Base-by-base conservation (phyloP, 2,888 invertebrate genomes). In the Schizotus pectinicornis region DNA sequence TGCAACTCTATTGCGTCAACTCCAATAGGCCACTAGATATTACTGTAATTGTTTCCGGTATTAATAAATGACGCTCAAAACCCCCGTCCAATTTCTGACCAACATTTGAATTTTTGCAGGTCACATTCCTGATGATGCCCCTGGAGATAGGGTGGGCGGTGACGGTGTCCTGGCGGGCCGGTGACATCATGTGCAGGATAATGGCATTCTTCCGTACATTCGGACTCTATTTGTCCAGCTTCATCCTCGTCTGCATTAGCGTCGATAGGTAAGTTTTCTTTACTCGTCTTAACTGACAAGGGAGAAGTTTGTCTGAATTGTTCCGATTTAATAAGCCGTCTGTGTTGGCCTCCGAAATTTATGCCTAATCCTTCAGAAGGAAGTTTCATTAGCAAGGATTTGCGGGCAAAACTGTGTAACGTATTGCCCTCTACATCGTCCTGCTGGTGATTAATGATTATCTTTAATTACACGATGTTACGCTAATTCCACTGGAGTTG, bases 121-220 rank as follows among this genome's bases (percentile, higher is more conserved):
- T 92, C 46, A 93, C 94, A 48, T 90, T 94, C 75, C 82, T 94
- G 51, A 88, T 93, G 88, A 94, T 95, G 93, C 94, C 95, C 14
- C 79, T 93, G 74, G 94, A 95, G 84, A 94, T 94, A 53, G 91
- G 86, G 67, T 95, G 95, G 94, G 89, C 92, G 0, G 85, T 85
- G 59, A 94, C 94, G 1, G 95, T 95, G 49, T 86, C 88, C 68
- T 95, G 95, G 95, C 84, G 84, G 73, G 92, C 90, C 0, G 94
- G 92, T 0, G 94, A 95, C 79, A 82, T 86, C 6, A 86, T 91
- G 85, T 95, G 95, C 76, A 85, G 94, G 36, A 83, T 93, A 67
- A 91, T 93, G 90, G 88, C 91, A 76, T 94, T 94, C 81, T 91
- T 93, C 70, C 81, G 94, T 63, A 90, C 89, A 66, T 94, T 94